Evolutionary conservation across 2,113 vertebrate species (phyloP), one percentile per base, ranked within the genome.

Genomic region (Laterallus jamaicensis): DNA sequence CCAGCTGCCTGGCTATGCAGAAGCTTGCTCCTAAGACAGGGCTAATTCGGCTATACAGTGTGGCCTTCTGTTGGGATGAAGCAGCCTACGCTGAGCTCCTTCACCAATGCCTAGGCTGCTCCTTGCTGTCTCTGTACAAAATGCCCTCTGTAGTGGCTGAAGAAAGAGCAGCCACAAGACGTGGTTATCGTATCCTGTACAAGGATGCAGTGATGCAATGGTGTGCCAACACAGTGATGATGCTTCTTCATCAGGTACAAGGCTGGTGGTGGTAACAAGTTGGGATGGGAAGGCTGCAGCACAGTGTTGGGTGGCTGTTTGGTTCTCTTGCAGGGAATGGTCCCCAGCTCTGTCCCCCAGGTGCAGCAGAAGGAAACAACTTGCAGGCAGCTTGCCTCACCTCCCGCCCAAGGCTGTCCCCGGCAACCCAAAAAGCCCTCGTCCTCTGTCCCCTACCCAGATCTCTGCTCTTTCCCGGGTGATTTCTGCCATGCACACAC

Each of bases 191-290:
- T 25, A 19, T 17, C 35, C 32, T 13, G 13, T 6, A 11, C 6
- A 8, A 47, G 37, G 69, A 40, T 12, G 63, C 54, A 16, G 18
- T 1, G 49, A 28, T 3, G 52, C 24, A 6, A 10, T 1, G 35
- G 32, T 35, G 28, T 35, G 42, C 7, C 1, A 1, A 12, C 0
- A 8, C 16, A 3, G 9, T 15, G 39, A 44, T 5, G 32, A 16
- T 47, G 47, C 12, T 67, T 1, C n/a, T 76, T 58, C 12, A 16
- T 9, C 2, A 3, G 19, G 17, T 35, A 54, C 17, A 39, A 62
- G 62, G 56, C 24, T 75, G 73, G 11, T 0, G 3, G 37, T 11
- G 49, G 14, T n/a, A 49, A 68, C 60, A 69, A 42, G 39, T 1
- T 37, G 55, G 37, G 26, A 25, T 26, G 58, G 31, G 37, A 55